phyloP scores from a whole-genome alignment of 2,797 vertebrate species.

The Sternotherus odoratus region DNA sequence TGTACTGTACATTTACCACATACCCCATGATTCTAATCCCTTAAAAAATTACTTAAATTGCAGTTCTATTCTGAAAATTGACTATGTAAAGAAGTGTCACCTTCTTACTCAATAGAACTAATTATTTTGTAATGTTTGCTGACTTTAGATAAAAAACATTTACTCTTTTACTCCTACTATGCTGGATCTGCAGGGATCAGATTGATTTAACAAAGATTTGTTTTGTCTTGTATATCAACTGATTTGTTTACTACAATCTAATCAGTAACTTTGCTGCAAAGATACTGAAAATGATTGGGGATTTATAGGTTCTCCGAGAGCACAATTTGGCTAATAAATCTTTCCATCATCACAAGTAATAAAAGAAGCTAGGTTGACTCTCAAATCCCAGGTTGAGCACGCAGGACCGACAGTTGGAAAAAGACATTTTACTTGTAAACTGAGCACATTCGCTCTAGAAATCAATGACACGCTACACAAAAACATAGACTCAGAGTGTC shows the following conservation, averaged over 20 bases:
- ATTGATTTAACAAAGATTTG: neutral
- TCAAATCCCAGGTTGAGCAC: neutral
- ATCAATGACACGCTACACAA: neutral
- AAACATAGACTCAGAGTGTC: neutral
- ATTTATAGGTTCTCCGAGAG: accelerated
- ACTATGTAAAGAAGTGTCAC: accelerated
- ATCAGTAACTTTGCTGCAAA: neutral
- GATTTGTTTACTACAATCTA: slow-evolving; percentile 9
- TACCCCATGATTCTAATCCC: neutral
- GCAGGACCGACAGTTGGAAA: neutral
- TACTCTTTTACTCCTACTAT: neutral
- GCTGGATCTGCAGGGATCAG: neutral
- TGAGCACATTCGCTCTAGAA: neutral
- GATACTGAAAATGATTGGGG: neutral
- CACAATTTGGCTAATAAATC: neutral
- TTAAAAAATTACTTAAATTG: neutral
- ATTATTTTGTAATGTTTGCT: neutral
- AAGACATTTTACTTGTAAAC: neutral
- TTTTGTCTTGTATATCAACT: neutral
- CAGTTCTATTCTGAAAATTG: neutral
- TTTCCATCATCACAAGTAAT: neutral
- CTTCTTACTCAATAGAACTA: neutral
- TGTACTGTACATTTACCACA: neutral
- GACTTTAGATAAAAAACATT: neutral
- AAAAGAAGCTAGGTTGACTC: neutral